Base-by-base conservation (phyloP, 1,140 invertebrate species). In the Drosophila kanapiae region DNA sequence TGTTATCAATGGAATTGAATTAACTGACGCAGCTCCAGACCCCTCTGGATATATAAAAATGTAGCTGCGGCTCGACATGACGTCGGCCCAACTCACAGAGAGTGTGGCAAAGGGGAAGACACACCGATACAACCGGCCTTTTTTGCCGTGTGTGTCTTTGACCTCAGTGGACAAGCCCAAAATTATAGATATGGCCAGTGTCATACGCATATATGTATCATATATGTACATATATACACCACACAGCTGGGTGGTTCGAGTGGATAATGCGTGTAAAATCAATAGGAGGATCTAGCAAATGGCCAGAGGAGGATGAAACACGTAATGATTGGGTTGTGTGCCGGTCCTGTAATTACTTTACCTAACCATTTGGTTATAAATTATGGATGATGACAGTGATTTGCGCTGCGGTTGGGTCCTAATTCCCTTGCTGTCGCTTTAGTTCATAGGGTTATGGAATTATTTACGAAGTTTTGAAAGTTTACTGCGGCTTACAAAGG, bases 81-180 rank as follows among this genome's bases (percentile, higher is more conserved):
- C 68, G 70, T 72, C 31, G 70, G 16, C 37, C n/a, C 27, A 49
- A 49, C 37, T 31, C 13, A 37, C 48, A 29, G n/a, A 45, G 11
- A 37, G 18, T 35, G 33, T 13, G 18, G 8, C 9, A 9, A 62
- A 29, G 29, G 29, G 23, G 53, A 31, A 9, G 11, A 10, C 1
- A 43, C 11, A 14, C 5, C n/a, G 38, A 33, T 18, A 58, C 23
- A 23, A 11, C 71, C 69, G 71, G 69, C 40, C 23, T 23, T 10
- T 40, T 75, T 60, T 60, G 47, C 27, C 45, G 18, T 48, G 53
- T 65, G 72, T 64, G 81, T 84, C 81, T 84, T 84, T 84, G 81
- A 84, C 81, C 81, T 80, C 77, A 68, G 38, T 27, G 63, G 47
- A 80, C 80, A 83, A 82, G 58, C 76, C 81, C 81, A 59, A 80